phyloP scores from a whole-genome alignment of 2,888 invertebrate species.

The Ellobium chinense region DNA sequence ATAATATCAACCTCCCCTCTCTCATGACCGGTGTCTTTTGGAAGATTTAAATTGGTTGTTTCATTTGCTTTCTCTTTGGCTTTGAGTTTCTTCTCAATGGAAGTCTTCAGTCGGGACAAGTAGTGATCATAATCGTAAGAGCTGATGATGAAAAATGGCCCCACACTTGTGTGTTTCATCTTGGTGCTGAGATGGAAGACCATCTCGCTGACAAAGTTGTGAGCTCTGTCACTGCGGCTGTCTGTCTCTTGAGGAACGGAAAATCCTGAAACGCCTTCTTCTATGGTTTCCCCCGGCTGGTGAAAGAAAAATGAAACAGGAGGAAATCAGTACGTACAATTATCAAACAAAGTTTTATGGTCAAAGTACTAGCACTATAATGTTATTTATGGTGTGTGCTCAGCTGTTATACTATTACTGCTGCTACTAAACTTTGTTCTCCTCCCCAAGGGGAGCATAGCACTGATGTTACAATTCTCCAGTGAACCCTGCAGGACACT shows the following conservation, averaged over 20 bases:
- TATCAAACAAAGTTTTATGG: no score
- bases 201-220: conserved; percentile 23
- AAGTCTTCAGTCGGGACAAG: conserved; percentile 42
- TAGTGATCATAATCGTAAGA: conserved; percentile 48
- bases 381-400: no score
- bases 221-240: conserved; percentile 30
- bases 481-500: no score
- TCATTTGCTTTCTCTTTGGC: conserved; percentile 3
- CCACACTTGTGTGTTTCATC: background rate
- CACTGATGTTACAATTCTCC: no score
- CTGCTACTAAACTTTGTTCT: no score
- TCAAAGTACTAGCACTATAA: no score
- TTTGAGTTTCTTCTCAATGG: background rate
- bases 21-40: conserved; percentile 36
- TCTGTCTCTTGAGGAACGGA: conserved; percentile 17
- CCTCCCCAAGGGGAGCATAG: no score
- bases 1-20: conserved; percentile 50
- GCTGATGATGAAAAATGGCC: conserved; percentile 48
- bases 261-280: background rate
- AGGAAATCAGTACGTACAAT: no score
- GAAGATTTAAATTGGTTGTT: conserved; percentile 23
- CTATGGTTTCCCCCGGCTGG: background rate
- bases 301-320: background rate
- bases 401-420: no score
- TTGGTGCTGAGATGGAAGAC: conserved; percentile 10